phyloP scores from a whole-genome alignment of 2,888 invertebrate genomes.

The Cynaeus angustus region DNA sequence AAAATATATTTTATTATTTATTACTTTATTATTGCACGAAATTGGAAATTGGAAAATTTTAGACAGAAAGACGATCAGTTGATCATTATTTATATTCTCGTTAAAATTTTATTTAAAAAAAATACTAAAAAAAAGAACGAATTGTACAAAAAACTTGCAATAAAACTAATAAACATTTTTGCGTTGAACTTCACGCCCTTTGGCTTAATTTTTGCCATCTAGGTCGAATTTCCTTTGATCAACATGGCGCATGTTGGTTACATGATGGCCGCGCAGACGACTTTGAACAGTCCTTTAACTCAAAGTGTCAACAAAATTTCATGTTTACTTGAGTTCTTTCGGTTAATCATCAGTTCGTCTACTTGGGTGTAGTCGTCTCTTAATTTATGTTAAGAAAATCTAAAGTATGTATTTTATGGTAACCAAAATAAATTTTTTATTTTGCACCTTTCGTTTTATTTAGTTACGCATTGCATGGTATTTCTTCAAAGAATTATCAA shows the following conservation, averaged over 20 bases:
- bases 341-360: background rate
- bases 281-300: constrained; percentile 71
- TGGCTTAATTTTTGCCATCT: too few relatives aligned
- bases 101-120: too few relatives aligned
- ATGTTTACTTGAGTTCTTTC: constrained; percentile 5
- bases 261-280: constrained; percentile 31
- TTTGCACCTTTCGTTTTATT: constrained; percentile 23
- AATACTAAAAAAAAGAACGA: too few relatives aligned
- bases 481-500: background rate
- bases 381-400: constrained; percentile 22
- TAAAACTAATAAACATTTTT: too few relatives aligned
- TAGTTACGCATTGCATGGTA: background rate
- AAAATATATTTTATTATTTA: too few relatives aligned
- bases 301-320: constrained; percentile 17
- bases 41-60: too few relatives aligned
- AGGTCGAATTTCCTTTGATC: background rate
- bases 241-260: constrained; percentile 11
- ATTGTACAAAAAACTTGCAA: too few relatives aligned
- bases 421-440: constrained; percentile 12
- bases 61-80: too few relatives aligned
- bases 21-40: too few relatives aligned
- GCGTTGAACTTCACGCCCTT: too few relatives aligned
- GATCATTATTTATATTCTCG: too few relatives aligned
- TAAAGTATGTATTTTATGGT: constrained; percentile 12
- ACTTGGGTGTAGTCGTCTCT: constrained; percentile 4